Conservation (phyloP, 2,888 invertebrate species). For the Ligdia adustata region DNA sequence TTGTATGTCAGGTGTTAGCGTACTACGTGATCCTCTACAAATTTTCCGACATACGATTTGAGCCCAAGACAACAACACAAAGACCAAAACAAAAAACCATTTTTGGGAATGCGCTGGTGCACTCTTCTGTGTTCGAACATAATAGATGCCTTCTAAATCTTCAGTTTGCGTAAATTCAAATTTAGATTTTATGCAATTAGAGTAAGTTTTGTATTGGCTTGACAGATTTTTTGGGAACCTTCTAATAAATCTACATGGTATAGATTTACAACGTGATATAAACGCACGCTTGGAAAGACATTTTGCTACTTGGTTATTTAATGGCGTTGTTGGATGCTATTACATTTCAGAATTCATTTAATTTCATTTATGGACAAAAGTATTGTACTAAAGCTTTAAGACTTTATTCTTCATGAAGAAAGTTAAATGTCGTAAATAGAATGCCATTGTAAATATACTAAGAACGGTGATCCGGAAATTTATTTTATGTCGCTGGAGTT, state of each 20-base stretch:
- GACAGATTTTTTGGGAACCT: conserved; percentile 39
- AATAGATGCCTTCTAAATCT: conserved; percentile 29
- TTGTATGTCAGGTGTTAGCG: conserved; percentile 50
- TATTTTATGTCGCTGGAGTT: no score
- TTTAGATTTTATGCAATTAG: conserved; percentile 36
- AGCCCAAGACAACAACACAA: conserved; percentile 47
- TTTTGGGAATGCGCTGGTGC: conserved; percentile 57
- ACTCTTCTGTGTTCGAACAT: conserved; percentile 38
- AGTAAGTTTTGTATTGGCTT: conserved; percentile 29
- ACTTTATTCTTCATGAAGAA: no score
- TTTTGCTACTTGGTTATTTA: conserved; percentile 43
- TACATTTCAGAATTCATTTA: conserved; percentile 7
- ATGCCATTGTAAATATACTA: no score
- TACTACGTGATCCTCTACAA: conserved; percentile 50
- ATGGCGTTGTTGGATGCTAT: conserved; percentile 36
- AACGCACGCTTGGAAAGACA: conserved; percentile 48
- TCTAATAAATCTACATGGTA: conserved; percentile 50
- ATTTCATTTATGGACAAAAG: no score
- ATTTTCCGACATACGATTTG: conserved; percentile 28
- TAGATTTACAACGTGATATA: conserved; percentile 56
- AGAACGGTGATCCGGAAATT: no score
- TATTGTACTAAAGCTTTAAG: no score
- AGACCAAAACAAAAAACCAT: conserved; percentile 50
- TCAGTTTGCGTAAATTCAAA: conserved; percentile 19
- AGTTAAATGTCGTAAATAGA: no score